phyloP scores from a whole-genome alignment of 1,140 invertebrate genomes.

The Pseudomyrmex sp. region DNA sequence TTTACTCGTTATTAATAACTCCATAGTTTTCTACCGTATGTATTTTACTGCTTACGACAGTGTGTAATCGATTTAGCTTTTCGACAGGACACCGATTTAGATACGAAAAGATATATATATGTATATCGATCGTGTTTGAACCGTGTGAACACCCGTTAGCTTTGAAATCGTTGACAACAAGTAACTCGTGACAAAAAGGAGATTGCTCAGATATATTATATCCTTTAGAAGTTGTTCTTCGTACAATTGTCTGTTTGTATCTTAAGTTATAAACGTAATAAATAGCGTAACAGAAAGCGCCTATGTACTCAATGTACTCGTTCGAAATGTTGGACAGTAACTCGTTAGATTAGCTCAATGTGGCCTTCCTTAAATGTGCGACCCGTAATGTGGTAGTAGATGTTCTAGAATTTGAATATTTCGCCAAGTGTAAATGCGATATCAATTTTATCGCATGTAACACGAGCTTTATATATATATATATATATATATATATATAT shows the following conservation, averaged over 20 bases:
- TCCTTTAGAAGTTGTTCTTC: conserved; percentile 58
- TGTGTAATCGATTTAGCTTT: conserved; percentile 56
- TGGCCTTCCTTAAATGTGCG: conserved; percentile 84
- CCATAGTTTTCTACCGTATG: conserved; percentile 73
- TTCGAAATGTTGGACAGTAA: conserved; percentile 79
- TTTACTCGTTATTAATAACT: conserved; percentile 72
- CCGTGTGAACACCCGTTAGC: conserved; percentile 26
- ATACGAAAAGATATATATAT: conserved; percentile 1
- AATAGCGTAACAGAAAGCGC: conserved; percentile 65
- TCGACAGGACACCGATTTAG: conserved; percentile 45
- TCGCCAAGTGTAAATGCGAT: conserved; percentile 53
- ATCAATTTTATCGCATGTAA: conserved; percentile 46
- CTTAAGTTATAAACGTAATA: conserved; percentile 60
- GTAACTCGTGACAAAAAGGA: conserved; percentile 55
- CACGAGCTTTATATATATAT: conserved; percentile 37
- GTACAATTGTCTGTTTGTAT: conserved; percentile 68
- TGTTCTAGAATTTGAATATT: conserved; percentile 53
- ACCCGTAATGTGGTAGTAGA: conserved; percentile 76
- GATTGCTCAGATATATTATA: conserved; percentile 70
- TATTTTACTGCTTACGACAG: conserved; percentile 70
- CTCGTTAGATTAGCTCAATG: conserved; percentile 85
- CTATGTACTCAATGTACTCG: conserved; percentile 75
- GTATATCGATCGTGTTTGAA: conserved; percentile 43
- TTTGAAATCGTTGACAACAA: conserved; percentile 37
- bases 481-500: conserved; percentile 20